Conservation (phyloP, 2,797 vertebrate species). For the Pangasius djambal region DNA sequence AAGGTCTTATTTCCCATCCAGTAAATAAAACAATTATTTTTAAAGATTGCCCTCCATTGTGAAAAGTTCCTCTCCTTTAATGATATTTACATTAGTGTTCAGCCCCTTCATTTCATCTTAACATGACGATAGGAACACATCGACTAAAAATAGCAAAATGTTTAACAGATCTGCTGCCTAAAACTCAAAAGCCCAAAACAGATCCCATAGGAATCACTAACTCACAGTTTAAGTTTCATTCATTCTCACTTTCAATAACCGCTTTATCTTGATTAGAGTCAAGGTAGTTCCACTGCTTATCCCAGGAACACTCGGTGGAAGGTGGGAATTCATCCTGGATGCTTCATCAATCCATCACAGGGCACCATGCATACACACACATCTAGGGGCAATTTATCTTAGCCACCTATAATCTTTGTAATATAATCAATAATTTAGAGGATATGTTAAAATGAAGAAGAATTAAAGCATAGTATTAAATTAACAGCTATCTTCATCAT, state of each 20-base stretch:
- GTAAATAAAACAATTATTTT: background rate
- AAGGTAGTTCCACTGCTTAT: background rate
- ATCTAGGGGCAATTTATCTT: background rate
- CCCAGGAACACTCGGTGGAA: background rate
- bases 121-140: background rate
- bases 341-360: background rate
- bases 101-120: background rate
- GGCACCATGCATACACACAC: background rate
- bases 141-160: background rate
- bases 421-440: background rate
- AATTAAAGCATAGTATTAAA: background rate
- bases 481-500: background rate
- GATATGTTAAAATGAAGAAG: background rate
- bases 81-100: background rate
- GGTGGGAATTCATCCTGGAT: background rate
- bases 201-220: background rate
- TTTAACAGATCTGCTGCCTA: background rate
- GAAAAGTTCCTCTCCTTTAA: background rate
- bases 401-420: background rate
- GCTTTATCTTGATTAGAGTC: background rate
- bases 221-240: background rate
- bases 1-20: conserved; percentile 35
- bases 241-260: background rate
- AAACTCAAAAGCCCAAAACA: background rate
- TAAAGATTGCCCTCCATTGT: background rate